phyloP scores from a whole-genome alignment of 1,140 invertebrate genomes.

The Pseudachorutes palmiensis region DNA sequence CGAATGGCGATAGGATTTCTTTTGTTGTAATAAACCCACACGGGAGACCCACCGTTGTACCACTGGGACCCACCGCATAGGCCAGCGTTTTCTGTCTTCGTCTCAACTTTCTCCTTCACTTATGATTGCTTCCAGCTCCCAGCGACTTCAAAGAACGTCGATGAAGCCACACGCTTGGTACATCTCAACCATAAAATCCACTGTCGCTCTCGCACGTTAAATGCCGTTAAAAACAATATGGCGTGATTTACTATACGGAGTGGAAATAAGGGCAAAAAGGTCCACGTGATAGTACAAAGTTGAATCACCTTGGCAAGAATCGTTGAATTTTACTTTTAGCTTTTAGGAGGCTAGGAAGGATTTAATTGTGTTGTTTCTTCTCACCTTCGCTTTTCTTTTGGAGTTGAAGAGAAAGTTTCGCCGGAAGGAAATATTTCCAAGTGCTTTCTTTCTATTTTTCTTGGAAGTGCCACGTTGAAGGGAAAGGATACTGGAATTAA shows the following conservation, averaged over 20 bases:
- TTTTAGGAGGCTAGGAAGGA: not conserved
- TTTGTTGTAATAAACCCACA: conserved; percentile 11
- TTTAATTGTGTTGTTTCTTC: conserved; percentile 1
- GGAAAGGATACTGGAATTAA: not conserved
- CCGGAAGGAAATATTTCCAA: not conserved
- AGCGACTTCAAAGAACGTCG: too few species aligned
- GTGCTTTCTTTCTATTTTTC: not conserved
- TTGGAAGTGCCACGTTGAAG: not conserved
- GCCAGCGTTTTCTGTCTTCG: not conserved
- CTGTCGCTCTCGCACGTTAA: too few species aligned
- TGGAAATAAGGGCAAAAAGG: too few species aligned
- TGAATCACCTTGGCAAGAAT: too few species aligned
- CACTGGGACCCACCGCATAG: too few species aligned
- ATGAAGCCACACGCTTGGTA: too few species aligned
- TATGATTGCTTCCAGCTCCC: not conserved
- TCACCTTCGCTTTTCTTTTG: not conserved
- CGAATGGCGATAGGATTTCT: not conserved
- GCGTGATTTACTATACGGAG: too few species aligned
- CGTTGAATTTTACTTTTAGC: too few species aligned
- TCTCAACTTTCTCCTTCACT: not conserved
- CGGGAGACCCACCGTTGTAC: too few species aligned
- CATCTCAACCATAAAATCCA: too few species aligned
- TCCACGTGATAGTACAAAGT: too few species aligned
- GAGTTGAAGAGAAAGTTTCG: not conserved
- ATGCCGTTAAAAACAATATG: too few species aligned